Evolutionary conservation across 2,888 invertebrate species (phyloP).

Genomic region (Chrysina gloriosa): DNA sequence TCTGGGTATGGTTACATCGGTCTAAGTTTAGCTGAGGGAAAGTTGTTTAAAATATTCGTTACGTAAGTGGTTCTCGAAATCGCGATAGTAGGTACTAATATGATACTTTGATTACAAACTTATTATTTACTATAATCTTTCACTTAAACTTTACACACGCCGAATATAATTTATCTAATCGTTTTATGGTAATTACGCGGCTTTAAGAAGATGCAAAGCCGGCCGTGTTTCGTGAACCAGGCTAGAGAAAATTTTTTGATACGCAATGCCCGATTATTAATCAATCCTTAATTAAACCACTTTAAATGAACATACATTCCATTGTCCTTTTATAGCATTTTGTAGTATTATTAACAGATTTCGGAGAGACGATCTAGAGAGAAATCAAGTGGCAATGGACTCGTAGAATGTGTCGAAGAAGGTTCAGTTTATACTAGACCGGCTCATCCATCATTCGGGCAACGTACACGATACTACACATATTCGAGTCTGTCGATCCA

Average conservation of each 20-base stretch:
- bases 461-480: slow-evolving; percentile 47
- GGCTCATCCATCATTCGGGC: slow-evolving; percentile 52
- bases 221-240: background rate
- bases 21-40: no score
- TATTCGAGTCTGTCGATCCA: slow-evolving; percentile 57
- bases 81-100: background rate
- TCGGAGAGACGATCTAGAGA: slow-evolving; percentile 44
- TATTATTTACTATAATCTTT: slow-evolving; percentile 23
- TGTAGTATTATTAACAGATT: slow-evolving; percentile 48
- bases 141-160: slow-evolving; percentile 18
- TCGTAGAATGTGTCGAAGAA: slow-evolving; percentile 46
- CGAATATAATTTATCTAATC: slow-evolving; percentile 39
- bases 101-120: background rate
- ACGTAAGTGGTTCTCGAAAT: slow-evolving; percentile 10
- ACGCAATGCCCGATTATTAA: slow-evolving; percentile 51
- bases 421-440: slow-evolving; percentile 43
- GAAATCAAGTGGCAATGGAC: slow-evolving; percentile 53
- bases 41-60: background rate
- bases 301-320: slow-evolving; percentile 54
- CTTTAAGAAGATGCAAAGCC: slow-evolving; percentile 33
- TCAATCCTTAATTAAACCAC: slow-evolving; percentile 54
- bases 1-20: no score
- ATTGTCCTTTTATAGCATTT: slow-evolving; percentile 55
- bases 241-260: slow-evolving; percentile 35
- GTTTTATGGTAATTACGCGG: slow-evolving; percentile 37